Percentiles rank a stretch among this genome's conserved stretches.
phyloP scores from a whole-genome alignment of 2,888 invertebrate species.

The Biston betularia region DNA sequence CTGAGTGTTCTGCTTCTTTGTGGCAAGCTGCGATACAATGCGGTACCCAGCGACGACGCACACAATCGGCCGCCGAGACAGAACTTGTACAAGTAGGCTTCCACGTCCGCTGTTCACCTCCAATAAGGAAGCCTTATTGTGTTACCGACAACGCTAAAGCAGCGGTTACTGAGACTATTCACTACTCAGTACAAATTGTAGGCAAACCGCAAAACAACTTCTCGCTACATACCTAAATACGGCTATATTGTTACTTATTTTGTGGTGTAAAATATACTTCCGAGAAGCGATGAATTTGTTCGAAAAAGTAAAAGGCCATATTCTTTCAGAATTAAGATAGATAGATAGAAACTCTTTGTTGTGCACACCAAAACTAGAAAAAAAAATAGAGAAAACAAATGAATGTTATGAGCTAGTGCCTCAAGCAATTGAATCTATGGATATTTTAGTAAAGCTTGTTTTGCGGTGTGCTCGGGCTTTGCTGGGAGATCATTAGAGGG shows the following conservation, averaged over 20 bases:
- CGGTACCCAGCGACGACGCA: slow-evolving; percentile 55
- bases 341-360: too few relatives aligned
- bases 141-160: slow-evolving; percentile 44
- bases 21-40: slow-evolving; percentile 79
- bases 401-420: too few relatives aligned
- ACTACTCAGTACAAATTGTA: slow-evolving; percentile 25
- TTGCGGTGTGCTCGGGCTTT: slow-evolving; percentile 43
- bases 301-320: slow-evolving; percentile 26
- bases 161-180: slow-evolving; percentile 24
- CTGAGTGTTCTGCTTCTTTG: slow-evolving; percentile 85
- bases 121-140: slow-evolving; percentile 58
- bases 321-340: slow-evolving; percentile 26
- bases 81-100: slow-evolving; percentile 56
- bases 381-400: too few relatives aligned
- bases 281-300: slow-evolving; percentile 25
- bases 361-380: too few relatives aligned
- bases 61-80: slow-evolving; percentile 51
- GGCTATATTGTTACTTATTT: slow-evolving; percentile 28
- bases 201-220: slow-evolving; percentile 37
- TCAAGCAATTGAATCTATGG: slow-evolving; percentile 46
- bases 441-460: not conserved
- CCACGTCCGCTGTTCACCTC: slow-evolving; percentile 37
- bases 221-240: slow-evolving; percentile 1
- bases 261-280: slow-evolving; percentile 18
- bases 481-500: slow-evolving; percentile 74